Conservation (phyloP, 2,113 vertebrate genomes). For the Pseudonaja textilis region DNA sequence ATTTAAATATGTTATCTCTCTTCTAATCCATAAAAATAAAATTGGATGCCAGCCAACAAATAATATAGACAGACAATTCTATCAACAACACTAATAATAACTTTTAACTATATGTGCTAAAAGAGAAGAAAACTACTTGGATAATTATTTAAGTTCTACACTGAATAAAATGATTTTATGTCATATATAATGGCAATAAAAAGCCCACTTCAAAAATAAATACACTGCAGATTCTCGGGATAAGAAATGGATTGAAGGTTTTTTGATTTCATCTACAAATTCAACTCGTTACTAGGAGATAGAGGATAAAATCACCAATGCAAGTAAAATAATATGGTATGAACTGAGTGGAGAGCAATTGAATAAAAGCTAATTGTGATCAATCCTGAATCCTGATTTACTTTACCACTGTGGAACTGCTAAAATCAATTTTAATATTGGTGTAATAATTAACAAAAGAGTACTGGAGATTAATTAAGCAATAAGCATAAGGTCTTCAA, state of each 20-base stretch:
- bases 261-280: slow-evolving; percentile 49
- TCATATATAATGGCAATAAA: slow-evolving; percentile 61
- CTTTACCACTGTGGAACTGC: not conserved
- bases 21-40: slow-evolving; percentile 42
- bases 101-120: slow-evolving; percentile 60
- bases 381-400: not conserved
- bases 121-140: slow-evolving; percentile 60
- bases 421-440: not conserved
- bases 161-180: slow-evolving; percentile 58
- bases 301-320: slow-evolving; percentile 25
- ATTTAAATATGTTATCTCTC: slow-evolving; percentile 31
- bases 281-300: slow-evolving; percentile 46
- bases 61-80: slow-evolving; percentile 52
- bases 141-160: slow-evolving; percentile 55
- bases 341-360: not conserved
- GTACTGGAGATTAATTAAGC: not conserved
- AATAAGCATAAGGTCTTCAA: not conserved
- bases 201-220: slow-evolving; percentile 54
- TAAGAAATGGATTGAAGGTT: slow-evolving; percentile 58
- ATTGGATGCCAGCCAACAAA: not conserved
- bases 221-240: slow-evolving; percentile 52
- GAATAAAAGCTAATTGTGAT: not conserved
- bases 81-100: slow-evolving; percentile 56
- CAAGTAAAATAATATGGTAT: not conserved
- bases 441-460: not conserved